Conservation (phyloP, 2,113 vertebrate genomes). For the Crotalus helleri region DNA sequence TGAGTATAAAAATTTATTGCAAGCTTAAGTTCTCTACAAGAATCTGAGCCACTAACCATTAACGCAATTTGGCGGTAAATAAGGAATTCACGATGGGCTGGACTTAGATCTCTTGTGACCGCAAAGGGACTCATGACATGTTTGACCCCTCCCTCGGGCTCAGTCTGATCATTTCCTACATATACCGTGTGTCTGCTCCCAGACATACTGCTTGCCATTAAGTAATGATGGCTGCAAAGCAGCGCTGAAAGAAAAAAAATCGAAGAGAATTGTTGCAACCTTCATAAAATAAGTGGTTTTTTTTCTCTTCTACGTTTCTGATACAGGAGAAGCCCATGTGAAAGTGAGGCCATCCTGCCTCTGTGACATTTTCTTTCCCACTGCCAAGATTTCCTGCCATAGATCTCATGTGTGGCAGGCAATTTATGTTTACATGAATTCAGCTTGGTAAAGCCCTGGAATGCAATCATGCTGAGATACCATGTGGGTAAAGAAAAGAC, state of each 20-base stretch:
- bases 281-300: not conserved
- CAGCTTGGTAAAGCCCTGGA: not conserved
- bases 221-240: not conserved
- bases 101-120: not conserved
- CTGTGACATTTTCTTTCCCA: not conserved
- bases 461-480: not conserved
- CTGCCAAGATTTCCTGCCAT: not conserved
- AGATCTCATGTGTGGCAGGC: not conserved
- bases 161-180: not conserved
- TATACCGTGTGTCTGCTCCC: not conserved
- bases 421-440: not conserved
- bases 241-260: not conserved
- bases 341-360: not conserved
- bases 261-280: not conserved
- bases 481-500: not conserved
- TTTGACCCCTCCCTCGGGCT: not conserved
- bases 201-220: not conserved
- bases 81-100: not conserved
- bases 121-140: not conserved
- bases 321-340: not conserved
- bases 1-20: not conserved
- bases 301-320: not conserved
- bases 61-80: not conserved
- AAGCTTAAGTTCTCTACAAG: not conserved
- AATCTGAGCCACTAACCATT: not conserved